Evolutionary conservation across 1,140 invertebrate species (phyloP).

Genomic region (Bombus consobrinus): DNA sequence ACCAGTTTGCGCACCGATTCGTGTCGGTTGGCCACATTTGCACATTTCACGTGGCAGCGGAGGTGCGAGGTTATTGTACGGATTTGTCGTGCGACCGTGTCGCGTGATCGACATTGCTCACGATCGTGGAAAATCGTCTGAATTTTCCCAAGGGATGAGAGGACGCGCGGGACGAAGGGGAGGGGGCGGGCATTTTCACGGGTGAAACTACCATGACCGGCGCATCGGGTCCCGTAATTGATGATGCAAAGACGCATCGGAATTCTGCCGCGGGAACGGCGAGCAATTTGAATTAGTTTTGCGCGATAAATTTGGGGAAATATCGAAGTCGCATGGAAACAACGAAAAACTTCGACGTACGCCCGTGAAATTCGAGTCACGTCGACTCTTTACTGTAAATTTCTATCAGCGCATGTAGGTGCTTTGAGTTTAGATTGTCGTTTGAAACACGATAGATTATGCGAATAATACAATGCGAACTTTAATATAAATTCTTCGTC

Average conservation of each 20-base stretch:
- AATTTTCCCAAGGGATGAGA: constrained; percentile 34
- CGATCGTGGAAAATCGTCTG: constrained; percentile 59
- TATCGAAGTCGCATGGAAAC: constrained; percentile 10
- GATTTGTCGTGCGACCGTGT: constrained; percentile 66
- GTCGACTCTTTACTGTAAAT: background rate
- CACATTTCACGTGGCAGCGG: constrained; percentile 65
- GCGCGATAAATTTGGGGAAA: constrained; percentile 41
- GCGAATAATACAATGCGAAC: too few species aligned
- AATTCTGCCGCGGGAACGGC: constrained; percentile 30
- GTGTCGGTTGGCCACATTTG: constrained; percentile 63
- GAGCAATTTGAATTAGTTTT: constrained; percentile 44
- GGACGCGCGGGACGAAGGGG: background rate
- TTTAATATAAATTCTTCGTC: too few species aligned
- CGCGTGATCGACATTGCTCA: constrained; percentile 56
- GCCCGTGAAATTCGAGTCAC: background rate
- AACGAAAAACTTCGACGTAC: too few species aligned
- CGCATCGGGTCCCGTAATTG: constrained; percentile 37
- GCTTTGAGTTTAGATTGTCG: background rate
- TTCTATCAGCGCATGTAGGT: background rate
- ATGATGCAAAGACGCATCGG: constrained; percentile 49
- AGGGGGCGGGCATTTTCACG: constrained; percentile 19
- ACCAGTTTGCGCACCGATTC: constrained; percentile 70
- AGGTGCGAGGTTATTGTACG: constrained; percentile 67
- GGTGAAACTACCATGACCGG: constrained; percentile 25
- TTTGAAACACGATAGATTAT: background rate